Evolutionary conservation across 2,113 vertebrate species (phyloP).

Genomic region (Oncorhynchus gorbuscha): DNA sequence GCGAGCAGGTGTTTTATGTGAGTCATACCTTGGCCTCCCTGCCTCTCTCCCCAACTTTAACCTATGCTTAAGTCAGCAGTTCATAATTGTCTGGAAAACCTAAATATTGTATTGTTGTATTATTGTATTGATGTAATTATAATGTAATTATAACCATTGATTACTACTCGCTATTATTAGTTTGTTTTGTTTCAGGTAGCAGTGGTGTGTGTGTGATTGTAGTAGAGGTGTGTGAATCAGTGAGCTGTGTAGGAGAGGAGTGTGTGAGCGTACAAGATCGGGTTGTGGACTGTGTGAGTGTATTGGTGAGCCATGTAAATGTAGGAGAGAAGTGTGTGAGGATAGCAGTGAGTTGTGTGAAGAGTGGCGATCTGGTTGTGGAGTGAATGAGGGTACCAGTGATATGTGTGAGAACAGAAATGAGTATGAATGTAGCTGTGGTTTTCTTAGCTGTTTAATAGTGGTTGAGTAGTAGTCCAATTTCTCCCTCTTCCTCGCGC

Average conservation of each 20-base stretch:
- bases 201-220: conserved; percentile 39
- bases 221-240: conserved; percentile 49
- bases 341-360: conserved; percentile 36
- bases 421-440: conserved; percentile 61
- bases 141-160: not conserved
- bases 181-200: conserved; percentile 61
- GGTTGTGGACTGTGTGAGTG: conserved; percentile 41
- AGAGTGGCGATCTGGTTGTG: not conserved
- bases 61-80: too few relatives aligned
- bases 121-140: too few relatives aligned
- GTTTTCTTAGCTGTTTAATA: conserved; percentile 69
- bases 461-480: conserved; percentile 70
- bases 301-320: conserved; percentile 22
- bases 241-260: conserved; percentile 54
- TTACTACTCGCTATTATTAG: conserved; percentile 37
- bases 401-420: conserved; percentile 46
- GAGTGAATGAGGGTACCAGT: conserved; percentile 46
- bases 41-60: not conserved
- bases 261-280: conserved; percentile 27
- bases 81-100: too few relatives aligned
- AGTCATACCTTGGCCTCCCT: conserved; percentile 64
- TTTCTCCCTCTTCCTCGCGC: conserved; percentile 55
- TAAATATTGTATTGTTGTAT: not conserved
- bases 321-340: conserved; percentile 37
- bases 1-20: conserved; percentile 98